Evolutionary conservation across 2,888 invertebrate species (phyloP).

Genomic region (Furcula furcula): DNA sequence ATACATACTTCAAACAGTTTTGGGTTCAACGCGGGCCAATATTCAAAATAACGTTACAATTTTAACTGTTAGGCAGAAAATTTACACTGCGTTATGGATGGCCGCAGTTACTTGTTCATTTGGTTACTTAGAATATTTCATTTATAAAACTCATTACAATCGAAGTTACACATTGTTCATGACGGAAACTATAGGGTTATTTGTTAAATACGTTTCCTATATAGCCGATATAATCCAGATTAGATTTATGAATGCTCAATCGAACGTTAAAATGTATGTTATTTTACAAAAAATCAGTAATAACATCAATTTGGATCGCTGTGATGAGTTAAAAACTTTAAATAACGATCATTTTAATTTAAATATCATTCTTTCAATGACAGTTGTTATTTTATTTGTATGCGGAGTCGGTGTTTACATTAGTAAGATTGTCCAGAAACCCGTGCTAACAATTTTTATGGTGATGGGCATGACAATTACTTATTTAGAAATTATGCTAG

Average conservation of each 20-base stretch:
- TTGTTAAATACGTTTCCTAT: constrained; percentile 24
- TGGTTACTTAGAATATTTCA: constrained; percentile 16
- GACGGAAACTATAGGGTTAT: constrained; percentile 9
- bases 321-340: constrained; percentile 16
- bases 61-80: constrained; percentile 21
- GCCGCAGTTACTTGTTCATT: constrained; percentile 20
- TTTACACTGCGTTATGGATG: constrained; percentile 32
- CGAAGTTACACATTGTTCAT: constrained; percentile 13
- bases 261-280: constrained; percentile 23
- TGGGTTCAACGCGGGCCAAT: constrained; percentile 29
- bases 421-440: constrained; percentile 16
- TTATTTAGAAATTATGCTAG: constrained; percentile 31
- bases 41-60: constrained; percentile 26
- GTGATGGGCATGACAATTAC: constrained; percentile 17
- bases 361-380: constrained; percentile 15
- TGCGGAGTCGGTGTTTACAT: constrained; percentile 19
- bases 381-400: constrained; percentile 15
- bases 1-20: constrained; percentile 22
- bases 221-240: constrained; percentile 21
- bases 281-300: constrained; percentile 35
- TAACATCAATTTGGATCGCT: no score
- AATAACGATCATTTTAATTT: constrained; percentile 19
- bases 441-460: constrained; percentile 15
- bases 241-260: constrained; percentile 22
- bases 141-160: constrained; percentile 17